phyloP scores from a whole-genome alignment of 2,888 invertebrate genomes.

The Stenichneumon culpator region DNA sequence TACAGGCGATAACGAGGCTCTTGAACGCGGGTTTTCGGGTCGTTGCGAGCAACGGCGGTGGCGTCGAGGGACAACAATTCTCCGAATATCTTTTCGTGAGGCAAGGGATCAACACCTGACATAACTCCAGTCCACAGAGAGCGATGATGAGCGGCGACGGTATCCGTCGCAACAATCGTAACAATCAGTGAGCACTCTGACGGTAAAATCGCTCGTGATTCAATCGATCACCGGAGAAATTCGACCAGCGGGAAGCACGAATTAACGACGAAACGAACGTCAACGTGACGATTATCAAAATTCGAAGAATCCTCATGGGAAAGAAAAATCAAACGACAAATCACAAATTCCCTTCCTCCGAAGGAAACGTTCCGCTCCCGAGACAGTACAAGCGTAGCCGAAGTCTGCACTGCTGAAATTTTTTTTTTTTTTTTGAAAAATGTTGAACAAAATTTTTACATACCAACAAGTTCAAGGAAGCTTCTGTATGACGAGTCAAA shows the following conservation, averaged over 20 bases:
- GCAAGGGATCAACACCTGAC: conserved; percentile 84
- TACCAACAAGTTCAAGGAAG: not conserved
- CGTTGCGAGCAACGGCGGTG: conserved; percentile 94
- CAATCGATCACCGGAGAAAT: conserved; percentile 5
- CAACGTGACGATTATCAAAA: not conserved
- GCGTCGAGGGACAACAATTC: conserved; percentile 95
- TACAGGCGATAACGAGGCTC: conserved; percentile 93
- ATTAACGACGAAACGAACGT: not conserved
- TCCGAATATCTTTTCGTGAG: conserved; percentile 94
- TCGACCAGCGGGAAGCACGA: conserved; percentile 19
- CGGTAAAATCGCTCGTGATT: conserved; percentile 3
- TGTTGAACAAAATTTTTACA: not conserved
- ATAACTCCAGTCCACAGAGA: conserved; percentile 41
- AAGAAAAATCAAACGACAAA: not conserved
- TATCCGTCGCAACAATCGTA: conserved; percentile 45
- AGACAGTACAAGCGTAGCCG: not conserved
- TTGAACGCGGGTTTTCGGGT: conserved; percentile 92
- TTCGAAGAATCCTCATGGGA: not conserved
- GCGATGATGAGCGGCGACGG: conserved; percentile 39
- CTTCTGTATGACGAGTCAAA: not conserved
- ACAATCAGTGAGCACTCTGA: not conserved
- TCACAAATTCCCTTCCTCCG: not conserved
- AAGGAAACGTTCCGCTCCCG: not conserved
- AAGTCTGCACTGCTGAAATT: not conserved
- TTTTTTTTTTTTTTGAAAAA: not conserved